phyloP scores from a whole-genome alignment of 1,140 invertebrate genomes.

The Bombus waltoni region DNA sequence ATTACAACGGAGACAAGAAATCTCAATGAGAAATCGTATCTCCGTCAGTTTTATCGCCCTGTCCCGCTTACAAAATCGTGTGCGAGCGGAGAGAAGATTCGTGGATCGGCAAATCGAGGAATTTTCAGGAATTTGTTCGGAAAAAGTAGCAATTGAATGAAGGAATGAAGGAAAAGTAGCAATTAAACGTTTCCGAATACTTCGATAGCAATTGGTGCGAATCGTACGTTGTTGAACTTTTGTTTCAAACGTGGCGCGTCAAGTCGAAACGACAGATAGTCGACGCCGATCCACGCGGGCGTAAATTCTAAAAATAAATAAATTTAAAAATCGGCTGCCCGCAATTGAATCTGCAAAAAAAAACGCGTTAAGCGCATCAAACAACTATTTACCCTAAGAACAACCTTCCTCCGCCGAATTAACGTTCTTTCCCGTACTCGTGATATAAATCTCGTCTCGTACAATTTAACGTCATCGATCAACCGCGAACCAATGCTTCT shows the following conservation, averaged over 20 bases:
- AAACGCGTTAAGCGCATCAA: background rate
- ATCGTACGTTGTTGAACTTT: no score
- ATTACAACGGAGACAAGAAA: background rate
- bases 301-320: no score
- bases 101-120: no score
- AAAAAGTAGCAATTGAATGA: no score
- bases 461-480: constrained; percentile 18
- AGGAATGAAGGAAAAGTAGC: no score
- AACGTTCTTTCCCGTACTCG: background rate
- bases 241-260: no score
- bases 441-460: background rate
- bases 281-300: rapidly evolving
- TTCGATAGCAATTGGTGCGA: no score
- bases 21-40: background rate
- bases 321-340: no score
- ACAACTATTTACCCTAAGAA: background rate
- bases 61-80: background rate
- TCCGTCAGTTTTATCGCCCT: background rate
- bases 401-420: background rate
- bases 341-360: background rate
- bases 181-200: no score
- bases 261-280: no score
- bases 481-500: constrained; percentile 20
- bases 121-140: no score
- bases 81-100: no score